Evolutionary conservation across 2,888 invertebrate genomes (phyloP), one percentile per base, ranked within the genome.

Genomic region (Neria commutata): DNA sequence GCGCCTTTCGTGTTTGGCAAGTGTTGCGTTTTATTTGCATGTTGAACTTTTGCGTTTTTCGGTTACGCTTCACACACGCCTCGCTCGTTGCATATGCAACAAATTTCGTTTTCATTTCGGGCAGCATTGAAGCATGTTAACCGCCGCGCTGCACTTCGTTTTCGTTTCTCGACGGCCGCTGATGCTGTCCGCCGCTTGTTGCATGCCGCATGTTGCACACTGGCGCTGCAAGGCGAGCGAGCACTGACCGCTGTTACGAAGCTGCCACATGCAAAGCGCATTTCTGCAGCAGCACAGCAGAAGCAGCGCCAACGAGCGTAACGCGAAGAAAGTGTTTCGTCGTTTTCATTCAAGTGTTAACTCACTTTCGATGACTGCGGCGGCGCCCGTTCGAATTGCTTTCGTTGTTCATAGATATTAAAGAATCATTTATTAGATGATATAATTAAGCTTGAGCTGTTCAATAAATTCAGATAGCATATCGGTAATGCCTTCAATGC

Each of bases 261-360:
- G 19, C 26, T 3, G 48, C 48, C 48, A 49, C 25, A 42, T 8
- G 6, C 16, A 53, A 11, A 69, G 68, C 8, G 4, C 16, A 37
- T 37, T 37, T n/a, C n/a, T n/a, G n/a, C n/a, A n/a, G n/a, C n/a
- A n/a, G n/a, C 67, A 69, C 69, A 71, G 71, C 69, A 65, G 65
- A 49, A 56, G 29, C 66, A 58, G 71, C 62, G 71, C 73, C 71
- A 73, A 73, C 72, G 73, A 73, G 71, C 71, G 73, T 72, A 71
- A 73, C 71, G 71, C 70, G 68, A 71, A 71, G 71, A 71, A 71
- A 71, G 71, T 71, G 67, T 34, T 34, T 50, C 59, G 56, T 52
- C 60, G 45, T 54, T 52, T 21, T 48, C n/a, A 34, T 1, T 8
- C 11, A 8, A 49, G 54, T 33, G 25, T 33, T 46, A 5, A 21